Evolutionary conservation across 2,797 vertebrate genomes (phyloP).

Genomic region (Sternotherus odoratus): DNA sequence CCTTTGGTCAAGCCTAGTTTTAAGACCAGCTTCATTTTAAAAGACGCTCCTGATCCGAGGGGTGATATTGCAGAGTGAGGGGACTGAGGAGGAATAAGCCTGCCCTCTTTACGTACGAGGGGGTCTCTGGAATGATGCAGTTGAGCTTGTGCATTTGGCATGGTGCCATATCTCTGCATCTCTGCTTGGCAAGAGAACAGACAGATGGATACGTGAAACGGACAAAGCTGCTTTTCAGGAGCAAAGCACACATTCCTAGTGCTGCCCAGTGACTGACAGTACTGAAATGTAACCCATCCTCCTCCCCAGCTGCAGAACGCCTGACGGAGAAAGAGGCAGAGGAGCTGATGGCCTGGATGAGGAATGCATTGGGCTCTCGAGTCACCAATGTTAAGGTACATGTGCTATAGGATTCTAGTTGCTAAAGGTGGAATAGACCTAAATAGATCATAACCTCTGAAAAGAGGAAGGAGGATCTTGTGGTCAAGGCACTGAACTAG

Average conservation of each 20-base stretch:
- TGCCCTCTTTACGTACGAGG: background rate
- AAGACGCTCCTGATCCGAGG: background rate
- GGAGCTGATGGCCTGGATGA: constrained; percentile 96
- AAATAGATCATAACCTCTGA: fast-evolving
- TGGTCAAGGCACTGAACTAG: background rate
- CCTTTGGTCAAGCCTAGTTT: background rate
- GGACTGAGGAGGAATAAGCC: background rate
- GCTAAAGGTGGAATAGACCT: background rate
- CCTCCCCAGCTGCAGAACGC: constrained; percentile 82
- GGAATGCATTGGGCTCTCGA: constrained; percentile 87
- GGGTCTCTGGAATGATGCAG: fast-evolving
- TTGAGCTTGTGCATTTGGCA: background rate
- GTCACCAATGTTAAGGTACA: constrained; percentile 92
- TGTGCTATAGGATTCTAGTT: background rate
- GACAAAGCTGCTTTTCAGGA: background rate
- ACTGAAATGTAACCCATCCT: background rate
- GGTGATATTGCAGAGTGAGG: background rate
- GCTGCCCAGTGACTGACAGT: fast-evolving
- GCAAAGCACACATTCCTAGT: background rate
- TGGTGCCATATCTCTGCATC: background rate
- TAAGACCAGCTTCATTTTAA: background rate
- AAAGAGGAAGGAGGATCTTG: background rate
- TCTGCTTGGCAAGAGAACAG: background rate
- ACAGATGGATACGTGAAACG: background rate
- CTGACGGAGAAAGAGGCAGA: constrained; percentile 89